phyloP scores from a whole-genome alignment of 2,113 vertebrate genomes.

The Clarias magur region DNA sequence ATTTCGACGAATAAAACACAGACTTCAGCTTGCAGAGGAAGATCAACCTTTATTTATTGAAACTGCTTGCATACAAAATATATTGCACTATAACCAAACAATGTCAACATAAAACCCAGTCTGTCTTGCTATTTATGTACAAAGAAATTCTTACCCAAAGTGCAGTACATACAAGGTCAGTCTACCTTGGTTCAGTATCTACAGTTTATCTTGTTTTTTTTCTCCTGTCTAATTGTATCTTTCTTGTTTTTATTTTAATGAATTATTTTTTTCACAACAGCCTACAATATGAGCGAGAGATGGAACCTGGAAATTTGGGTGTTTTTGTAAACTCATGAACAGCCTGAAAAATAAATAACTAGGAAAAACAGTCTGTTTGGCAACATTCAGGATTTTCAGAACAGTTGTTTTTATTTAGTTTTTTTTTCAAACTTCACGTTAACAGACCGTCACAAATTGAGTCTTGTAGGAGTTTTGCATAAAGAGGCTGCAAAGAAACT shows the following conservation, averaged over 20 bases:
- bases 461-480: slow-evolving; percentile 29
- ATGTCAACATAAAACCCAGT: slow-evolving; percentile 97
- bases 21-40: slow-evolving; percentile 83
- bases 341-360: slow-evolving; percentile 91
- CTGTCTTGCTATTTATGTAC: slow-evolving; percentile 94
- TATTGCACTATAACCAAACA: slow-evolving; percentile 99
- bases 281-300: slow-evolving; percentile 88
- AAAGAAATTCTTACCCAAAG: slow-evolving; percentile 93
- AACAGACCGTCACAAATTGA: slow-evolving; percentile 70
- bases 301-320: slow-evolving; percentile 74
- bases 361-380: slow-evolving; percentile 88
- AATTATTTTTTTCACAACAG: slow-evolving; percentile 78
- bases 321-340: slow-evolving; percentile 76
- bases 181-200: slow-evolving; percentile 97
- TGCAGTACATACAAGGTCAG: slow-evolving; percentile 95
- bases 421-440: slow-evolving; percentile 63
- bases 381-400: slow-evolving; percentile 80
- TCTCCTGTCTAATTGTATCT: slow-evolving; percentile 2
- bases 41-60: slow-evolving; percentile 97
- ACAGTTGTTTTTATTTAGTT: not conserved
- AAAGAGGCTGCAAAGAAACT: slow-evolving; percentile 48
- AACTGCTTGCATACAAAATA: slow-evolving; percentile 99
- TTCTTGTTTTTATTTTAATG: not conserved
- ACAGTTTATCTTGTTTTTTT: slow-evolving; percentile 76
- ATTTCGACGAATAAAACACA: slow-evolving; percentile 59